Conservation (phyloP, 2,113 vertebrate species). For the Anthoscopus minutus region DNA sequence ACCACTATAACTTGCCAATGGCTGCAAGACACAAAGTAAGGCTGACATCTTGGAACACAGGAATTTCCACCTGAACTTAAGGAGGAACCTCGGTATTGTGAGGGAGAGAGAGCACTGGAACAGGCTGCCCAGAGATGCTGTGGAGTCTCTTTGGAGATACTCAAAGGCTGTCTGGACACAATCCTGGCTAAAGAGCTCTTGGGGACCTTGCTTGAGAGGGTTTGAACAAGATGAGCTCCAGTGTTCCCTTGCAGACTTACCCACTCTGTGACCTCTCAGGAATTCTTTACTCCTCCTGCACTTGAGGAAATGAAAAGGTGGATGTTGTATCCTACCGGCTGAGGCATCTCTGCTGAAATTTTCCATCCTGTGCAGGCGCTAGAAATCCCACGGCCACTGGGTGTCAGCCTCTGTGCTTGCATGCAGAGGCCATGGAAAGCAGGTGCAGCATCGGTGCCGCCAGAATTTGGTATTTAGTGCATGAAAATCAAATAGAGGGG, state of each 20-base stretch:
- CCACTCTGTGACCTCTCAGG: not conserved
- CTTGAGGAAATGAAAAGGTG: not conserved
- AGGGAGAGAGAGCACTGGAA: not conserved
- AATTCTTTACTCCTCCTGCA: not conserved
- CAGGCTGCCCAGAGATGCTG: not conserved
- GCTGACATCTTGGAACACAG: not conserved
- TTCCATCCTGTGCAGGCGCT: not conserved
- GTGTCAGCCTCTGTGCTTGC: constrained; percentile 33
- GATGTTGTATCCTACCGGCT: not conserved
- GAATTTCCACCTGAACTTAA: not conserved
- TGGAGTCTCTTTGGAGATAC: not conserved
- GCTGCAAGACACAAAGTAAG: not conserved
- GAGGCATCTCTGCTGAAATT: not conserved
- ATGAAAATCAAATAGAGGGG: not conserved
- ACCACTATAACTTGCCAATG: not conserved
- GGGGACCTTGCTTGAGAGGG: not conserved
- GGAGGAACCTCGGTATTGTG: not conserved
- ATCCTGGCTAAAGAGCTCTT: not conserved
- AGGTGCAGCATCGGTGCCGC: not conserved
- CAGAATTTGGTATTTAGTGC: not conserved
- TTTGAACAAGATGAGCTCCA: not conserved
- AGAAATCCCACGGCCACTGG: not conserved
- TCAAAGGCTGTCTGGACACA: not conserved
- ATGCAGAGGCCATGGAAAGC: not conserved
- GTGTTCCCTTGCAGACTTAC: not conserved